Conservation (phyloP, 2,888 invertebrate species). For the Oxytorus armatus region DNA sequence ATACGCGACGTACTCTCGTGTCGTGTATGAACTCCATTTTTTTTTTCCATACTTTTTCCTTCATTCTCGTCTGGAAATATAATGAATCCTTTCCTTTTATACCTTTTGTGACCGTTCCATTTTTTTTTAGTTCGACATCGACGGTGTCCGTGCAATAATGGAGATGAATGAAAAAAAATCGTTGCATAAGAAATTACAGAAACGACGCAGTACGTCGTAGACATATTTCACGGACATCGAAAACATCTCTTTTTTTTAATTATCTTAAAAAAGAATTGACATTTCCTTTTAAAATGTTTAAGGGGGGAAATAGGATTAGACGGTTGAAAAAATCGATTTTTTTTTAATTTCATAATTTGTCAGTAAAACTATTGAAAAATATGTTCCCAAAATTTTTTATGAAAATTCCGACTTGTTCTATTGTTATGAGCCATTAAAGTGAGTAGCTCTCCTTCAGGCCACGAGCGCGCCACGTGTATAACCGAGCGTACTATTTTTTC, state of each 20-base stretch:
- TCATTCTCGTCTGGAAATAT: conserved; percentile 39
- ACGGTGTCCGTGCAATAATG: conserved; percentile 19
- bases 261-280: too few relatives aligned
- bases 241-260: not conserved
- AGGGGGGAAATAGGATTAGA: too few relatives aligned
- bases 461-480: too few relatives aligned
- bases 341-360: too few relatives aligned
- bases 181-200: conserved; percentile 65
- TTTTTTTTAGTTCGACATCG: conserved; percentile 25
- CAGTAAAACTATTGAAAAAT: too few relatives aligned
- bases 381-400: too few relatives aligned
- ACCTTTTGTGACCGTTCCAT: conserved; percentile 23
- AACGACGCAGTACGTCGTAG: not conserved
- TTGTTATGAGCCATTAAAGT: too few relatives aligned
- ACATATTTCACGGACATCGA: conserved; percentile 5
- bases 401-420: too few relatives aligned
- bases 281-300: too few relatives aligned
- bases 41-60: conserved; percentile 35
- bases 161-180: conserved; percentile 53
- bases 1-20: conserved; percentile 23
- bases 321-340: too few relatives aligned
- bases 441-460: too few relatives aligned
- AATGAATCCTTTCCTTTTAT: conserved; percentile 36
- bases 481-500: too few relatives aligned
- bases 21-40: conserved; percentile 44